Conservation (phyloP, 1,140 invertebrate genomes). For the Palaemon carinicauda region DNA sequence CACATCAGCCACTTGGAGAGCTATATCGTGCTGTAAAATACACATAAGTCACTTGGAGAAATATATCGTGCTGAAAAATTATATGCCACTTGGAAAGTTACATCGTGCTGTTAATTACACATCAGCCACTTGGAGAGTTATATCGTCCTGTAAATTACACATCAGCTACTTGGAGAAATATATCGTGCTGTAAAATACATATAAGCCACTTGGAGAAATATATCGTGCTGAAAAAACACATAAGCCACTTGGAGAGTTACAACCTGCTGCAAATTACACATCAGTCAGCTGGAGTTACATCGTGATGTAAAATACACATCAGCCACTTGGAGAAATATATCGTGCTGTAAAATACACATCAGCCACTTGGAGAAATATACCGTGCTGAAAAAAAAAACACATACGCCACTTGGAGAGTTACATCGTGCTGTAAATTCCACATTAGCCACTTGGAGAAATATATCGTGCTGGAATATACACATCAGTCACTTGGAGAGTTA, state of each 20-base stretch:
- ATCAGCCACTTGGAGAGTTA: not conserved
- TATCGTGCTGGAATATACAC: not conserved
- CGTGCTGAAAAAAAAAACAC: not conserved
- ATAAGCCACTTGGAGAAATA: slow-evolving; percentile 15
- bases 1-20: not conserved
- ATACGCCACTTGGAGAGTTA: slow-evolving; percentile 4
- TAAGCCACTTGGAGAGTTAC: slow-evolving; percentile 8
- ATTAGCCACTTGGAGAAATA: not conserved
- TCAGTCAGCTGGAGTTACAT: not conserved
- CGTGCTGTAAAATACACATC: not conserved
- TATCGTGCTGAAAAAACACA: not conserved
- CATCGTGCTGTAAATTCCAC: slow-evolving; percentile 8
- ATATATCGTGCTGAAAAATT: too few species aligned
- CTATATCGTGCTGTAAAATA: not conserved
- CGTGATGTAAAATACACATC: not conserved
- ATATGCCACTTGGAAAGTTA: slow-evolving; percentile 1
- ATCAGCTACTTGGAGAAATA: not conserved
- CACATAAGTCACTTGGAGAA: too few species aligned
- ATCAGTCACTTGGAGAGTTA: not conserved
- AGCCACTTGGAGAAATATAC: slow-evolving; percentile 17
- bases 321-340: not conserved
- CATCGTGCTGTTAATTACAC: slow-evolving; percentile 15
- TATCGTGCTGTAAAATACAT: not conserved
- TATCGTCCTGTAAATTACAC: not conserved
- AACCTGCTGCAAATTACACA: slow-evolving; percentile 7